Percentiles rank a stretch among this genome's conserved stretches.
Evolutionary conservation across 2,888 invertebrate genomes (phyloP).

Genomic region (Dynastes tityus): DNA sequence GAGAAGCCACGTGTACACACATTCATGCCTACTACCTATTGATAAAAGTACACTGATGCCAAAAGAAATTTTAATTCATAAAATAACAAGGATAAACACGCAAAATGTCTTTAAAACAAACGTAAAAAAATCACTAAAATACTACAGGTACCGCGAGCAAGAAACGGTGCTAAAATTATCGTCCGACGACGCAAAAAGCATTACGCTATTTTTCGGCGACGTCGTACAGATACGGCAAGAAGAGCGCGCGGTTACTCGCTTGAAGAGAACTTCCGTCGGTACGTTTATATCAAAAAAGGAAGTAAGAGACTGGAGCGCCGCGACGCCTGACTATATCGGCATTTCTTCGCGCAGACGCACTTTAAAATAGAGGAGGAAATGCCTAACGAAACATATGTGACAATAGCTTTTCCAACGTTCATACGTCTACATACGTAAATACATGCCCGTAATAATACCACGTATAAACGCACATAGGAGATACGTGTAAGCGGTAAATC

Average conservation of each 20-base stretch:
- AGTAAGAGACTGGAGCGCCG: slow-evolving; percentile 60
- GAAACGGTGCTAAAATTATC: slow-evolving; percentile 14
- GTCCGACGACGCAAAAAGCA: slow-evolving; percentile 10
- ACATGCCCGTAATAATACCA: background rate
- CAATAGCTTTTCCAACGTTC: slow-evolving; percentile 51
- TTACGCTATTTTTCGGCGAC: slow-evolving; percentile 22
- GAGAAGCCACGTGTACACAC: slow-evolving; percentile 39
- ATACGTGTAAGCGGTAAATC: slow-evolving; percentile 3
- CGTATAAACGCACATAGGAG: background rate
- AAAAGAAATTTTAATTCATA: background rate
- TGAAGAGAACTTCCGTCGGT: slow-evolving; percentile 56
- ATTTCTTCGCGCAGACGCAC: slow-evolving; percentile 59
- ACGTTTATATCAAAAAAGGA: slow-evolving; percentile 57
- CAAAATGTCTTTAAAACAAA: background rate
- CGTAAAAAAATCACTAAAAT: background rate
- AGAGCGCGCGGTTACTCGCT: slow-evolving; percentile 36
- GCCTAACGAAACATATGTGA: slow-evolving; percentile 56
- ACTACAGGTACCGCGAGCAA: slow-evolving; percentile 3
- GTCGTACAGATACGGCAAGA: slow-evolving; percentile 5
- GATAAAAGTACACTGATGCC: slow-evolving; percentile 32
- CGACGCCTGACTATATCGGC: slow-evolving; percentile 59
- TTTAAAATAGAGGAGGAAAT: slow-evolving; percentile 55
- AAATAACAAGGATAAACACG: slow-evolving; percentile 17
- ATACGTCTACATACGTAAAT: slow-evolving; percentile 3
- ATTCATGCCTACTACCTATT: slow-evolving; percentile 34